phyloP scores from a whole-genome alignment of 2,888 invertebrate genomes.

The Noctua pronuba region DNA sequence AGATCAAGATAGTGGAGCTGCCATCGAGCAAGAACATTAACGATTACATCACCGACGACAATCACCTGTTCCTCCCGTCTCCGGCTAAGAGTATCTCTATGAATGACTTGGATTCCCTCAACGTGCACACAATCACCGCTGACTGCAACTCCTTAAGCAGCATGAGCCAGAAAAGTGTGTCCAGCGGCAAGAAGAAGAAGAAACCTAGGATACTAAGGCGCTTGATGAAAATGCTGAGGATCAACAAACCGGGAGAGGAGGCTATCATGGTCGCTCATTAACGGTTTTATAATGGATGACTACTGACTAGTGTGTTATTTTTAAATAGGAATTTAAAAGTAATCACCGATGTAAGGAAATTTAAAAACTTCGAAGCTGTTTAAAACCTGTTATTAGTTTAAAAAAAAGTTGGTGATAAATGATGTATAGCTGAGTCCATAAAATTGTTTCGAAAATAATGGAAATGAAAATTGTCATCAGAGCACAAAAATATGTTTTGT shows the following conservation, averaged over 20 bases:
- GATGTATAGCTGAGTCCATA: constrained; percentile 4
- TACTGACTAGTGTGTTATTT: constrained; percentile 27
- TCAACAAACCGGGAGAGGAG: constrained; percentile 57
- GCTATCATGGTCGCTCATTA: constrained; percentile 59
- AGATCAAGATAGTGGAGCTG: constrained; percentile 73
- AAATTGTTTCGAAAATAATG: neutral
- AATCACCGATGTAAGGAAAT: constrained; percentile 19
- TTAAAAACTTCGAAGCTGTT: neutral
- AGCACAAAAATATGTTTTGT: constrained; percentile 6
- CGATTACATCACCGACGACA: constrained; percentile 54
- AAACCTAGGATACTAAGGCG: constrained; percentile 49
- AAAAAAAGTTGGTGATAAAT: constrained; percentile 1
- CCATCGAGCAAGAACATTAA: constrained; percentile 58
- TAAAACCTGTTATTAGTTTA: neutral
- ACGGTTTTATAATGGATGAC: neutral
- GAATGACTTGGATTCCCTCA: constrained; percentile 64
- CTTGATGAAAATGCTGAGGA: constrained; percentile 48
- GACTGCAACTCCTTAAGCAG: constrained; percentile 70
- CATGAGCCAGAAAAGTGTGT: constrained; percentile 64
- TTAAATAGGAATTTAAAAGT: constrained; percentile 37
- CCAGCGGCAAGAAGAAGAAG: constrained; percentile 60
- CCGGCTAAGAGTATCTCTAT: constrained; percentile 65
- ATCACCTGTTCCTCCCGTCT: constrained; percentile 62
- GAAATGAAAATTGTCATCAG: neutral
- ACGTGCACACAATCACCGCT: constrained; percentile 22